Conservation (phyloP, 2,113 vertebrate genomes). For the Corythornis vintsioides region DNA sequence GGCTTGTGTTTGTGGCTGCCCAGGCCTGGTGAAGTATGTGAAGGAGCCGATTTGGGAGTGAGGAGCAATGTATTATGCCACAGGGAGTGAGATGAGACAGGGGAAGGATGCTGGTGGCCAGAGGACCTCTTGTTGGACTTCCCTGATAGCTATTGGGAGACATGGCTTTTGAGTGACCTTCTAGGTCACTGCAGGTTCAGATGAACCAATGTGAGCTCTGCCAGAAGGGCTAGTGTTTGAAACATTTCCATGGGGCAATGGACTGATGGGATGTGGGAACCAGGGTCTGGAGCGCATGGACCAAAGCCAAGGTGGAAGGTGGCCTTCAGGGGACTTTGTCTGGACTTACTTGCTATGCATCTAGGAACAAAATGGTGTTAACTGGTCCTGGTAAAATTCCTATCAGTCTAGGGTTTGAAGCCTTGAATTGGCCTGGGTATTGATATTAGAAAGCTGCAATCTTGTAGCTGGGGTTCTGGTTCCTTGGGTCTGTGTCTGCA, state of each 20-base stretch:
- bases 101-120: not conserved
- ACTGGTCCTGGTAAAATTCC: not conserved
- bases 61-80: accelerated
- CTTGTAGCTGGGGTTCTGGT: not conserved
- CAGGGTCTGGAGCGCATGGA: not conserved
- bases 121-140: not conserved
- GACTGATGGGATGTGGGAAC: not conserved
- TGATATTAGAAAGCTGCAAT: not conserved
- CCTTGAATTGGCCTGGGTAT: not conserved
- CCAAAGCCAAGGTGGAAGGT: not conserved
- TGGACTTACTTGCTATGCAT: not conserved
- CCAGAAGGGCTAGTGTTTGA: not conserved
- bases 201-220: not conserved
- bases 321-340: not conserved
- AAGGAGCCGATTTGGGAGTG: not conserved
- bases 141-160: not conserved
- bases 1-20: not conserved
- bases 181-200: not conserved
- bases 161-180: not conserved
- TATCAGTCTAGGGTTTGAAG: not conserved
- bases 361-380: not conserved
- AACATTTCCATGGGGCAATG: not conserved
- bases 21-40: not conserved
- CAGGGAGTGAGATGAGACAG: not conserved
- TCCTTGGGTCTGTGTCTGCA: not conserved